Percentiles rank a stretch among this genome's conserved stretches.
phyloP scores from a whole-genome alignment of 1,140 invertebrate species.

The Papilio dardanus region DNA sequence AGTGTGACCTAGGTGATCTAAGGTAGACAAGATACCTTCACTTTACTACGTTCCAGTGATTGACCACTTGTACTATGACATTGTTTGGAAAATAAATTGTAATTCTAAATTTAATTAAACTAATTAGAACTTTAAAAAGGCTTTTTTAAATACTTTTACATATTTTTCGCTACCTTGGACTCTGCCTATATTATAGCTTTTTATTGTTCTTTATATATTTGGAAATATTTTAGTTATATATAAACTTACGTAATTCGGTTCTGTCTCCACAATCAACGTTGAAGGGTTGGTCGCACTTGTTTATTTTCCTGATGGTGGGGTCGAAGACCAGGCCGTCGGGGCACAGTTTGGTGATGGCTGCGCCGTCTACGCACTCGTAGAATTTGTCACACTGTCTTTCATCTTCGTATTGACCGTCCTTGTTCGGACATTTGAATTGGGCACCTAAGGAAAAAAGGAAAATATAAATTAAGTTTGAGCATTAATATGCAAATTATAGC shows the following conservation, averaged over 20 bases:
- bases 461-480: not conserved
- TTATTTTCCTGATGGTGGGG: slow-evolving; percentile 90
- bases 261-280: slow-evolving; percentile 94
- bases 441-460: slow-evolving; percentile 80
- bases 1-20: slow-evolving; percentile 71
- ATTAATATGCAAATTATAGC: not conserved
- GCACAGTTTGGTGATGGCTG: slow-evolving; percentile 89
- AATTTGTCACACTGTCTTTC: slow-evolving; percentile 92
- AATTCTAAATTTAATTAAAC: not conserved
- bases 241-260: slow-evolving; percentile 91
- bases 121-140: no score
- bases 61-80: not conserved
- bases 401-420: slow-evolving; percentile 91
- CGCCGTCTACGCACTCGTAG: slow-evolving; percentile 90
- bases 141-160: not conserved
- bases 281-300: slow-evolving; percentile 95
- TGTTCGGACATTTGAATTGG: slow-evolving; percentile 89
- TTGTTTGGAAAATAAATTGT: not conserved
- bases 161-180: not conserved
- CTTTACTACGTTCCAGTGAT: slow-evolving; percentile 47
- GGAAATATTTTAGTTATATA: not conserved
- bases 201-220: not conserved
- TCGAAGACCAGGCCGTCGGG: slow-evolving; percentile 94
- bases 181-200: no score
- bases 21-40: slow-evolving; percentile 74